Evolutionary conservation across 2,888 invertebrate genomes (phyloP), one percentile per base, ranked within the genome.

Genomic region (Ephialtes manifestator): DNA sequence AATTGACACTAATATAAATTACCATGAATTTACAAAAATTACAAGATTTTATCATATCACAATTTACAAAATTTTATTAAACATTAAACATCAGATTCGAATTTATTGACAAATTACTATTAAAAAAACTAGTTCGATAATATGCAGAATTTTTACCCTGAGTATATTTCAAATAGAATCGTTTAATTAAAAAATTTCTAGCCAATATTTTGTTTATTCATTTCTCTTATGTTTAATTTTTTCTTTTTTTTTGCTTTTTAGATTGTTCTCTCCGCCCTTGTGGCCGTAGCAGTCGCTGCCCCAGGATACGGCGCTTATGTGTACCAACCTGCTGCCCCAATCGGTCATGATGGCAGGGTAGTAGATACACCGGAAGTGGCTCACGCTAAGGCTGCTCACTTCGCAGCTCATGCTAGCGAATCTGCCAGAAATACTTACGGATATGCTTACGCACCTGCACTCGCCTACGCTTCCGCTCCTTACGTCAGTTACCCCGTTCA

Each of bases 301-400:
- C 87, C 58, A 13, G 88, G 85, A 20, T 89, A 88, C 7, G 53
- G 86, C 31, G 81, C 74, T 8, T 84, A 89, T 77, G 85, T 86
- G 24, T 90, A 91, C 76, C 87, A 91, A 35, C 68, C 87, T 10
- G 80, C 71, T 10, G 91, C 91, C n/a, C 90, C 91, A 35, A 78
- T 91, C 65, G 90, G 88, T 11, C 89, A 87, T 39, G 90, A 90
- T 53, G 91, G 91, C 28, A 85, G 89, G 15, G 88, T 92, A 0
- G 88, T 92, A 2, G 92, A 93, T 79, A 92, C 92, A 1, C 92
- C 92, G 53, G 93, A 93, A 84, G 93, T 95, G 11, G 94, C 93
- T 31, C 94, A 93, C 84, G 95, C 95, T 72, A 94, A 94, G 86
- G 94, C 94, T 31, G 93, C 92, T 28, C 95, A 95, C 89, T 92